Evolutionary conservation across 2,797 vertebrate genomes (phyloP).

Genomic region (Rhinophrynus dorsalis): DNA sequence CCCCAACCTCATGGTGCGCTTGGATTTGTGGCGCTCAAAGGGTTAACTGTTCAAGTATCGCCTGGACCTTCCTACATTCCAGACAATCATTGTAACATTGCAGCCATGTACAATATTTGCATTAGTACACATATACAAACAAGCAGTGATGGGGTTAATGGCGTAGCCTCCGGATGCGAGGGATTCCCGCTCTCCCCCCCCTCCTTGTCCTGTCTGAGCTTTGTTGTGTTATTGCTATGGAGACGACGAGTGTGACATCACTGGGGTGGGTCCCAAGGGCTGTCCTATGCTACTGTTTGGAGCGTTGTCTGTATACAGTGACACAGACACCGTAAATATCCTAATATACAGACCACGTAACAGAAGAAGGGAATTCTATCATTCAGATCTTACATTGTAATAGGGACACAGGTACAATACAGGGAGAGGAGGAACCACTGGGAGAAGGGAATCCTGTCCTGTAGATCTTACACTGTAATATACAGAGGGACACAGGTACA

Average conservation of each 20-base stretch:
- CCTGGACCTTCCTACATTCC: too few species aligned
- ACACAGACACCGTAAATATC: constrained; percentile 12
- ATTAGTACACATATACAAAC: background rate
- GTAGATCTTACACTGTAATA: background rate
- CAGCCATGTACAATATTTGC: too few species aligned
- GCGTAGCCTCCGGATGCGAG: constrained; percentile 37
- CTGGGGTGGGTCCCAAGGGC: constrained; percentile 20
- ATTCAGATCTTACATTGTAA: background rate
- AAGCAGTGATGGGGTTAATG: constrained; percentile 13
- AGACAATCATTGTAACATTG: too few species aligned
- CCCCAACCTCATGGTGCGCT: too few species aligned
- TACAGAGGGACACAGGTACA: too few species aligned
- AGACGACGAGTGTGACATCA: constrained; percentile 26
- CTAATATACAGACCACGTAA: background rate
- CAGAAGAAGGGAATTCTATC: background rate
- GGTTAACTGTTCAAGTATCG: too few species aligned
- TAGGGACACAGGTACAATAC: background rate
- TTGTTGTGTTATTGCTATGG: constrained; percentile 42
- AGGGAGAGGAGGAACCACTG: background rate
- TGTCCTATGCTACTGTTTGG: constrained; percentile 45
- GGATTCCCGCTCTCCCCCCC: constrained; percentile 36
- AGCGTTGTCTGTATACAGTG: constrained; percentile 47
- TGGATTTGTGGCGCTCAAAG: too few species aligned
- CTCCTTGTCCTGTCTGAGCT: constrained; percentile 25
- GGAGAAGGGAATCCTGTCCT: background rate